Conservation (phyloP, 2,797 vertebrate species). For the Nannoperca australis region DNA sequence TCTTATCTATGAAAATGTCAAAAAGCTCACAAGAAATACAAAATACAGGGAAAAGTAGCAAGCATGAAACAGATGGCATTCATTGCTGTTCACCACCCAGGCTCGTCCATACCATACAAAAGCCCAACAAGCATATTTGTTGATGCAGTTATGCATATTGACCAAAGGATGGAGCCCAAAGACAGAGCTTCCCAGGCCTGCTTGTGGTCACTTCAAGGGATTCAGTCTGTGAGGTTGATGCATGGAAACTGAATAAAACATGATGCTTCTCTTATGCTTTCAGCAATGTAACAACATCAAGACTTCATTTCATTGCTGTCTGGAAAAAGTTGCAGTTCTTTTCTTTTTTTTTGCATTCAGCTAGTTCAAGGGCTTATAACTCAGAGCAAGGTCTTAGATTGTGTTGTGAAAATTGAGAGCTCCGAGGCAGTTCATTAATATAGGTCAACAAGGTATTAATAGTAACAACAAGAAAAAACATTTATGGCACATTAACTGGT, state of each 20-base stretch:
- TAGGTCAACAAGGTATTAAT: slow-evolving; percentile 57
- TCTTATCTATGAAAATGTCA: slow-evolving; percentile 22
- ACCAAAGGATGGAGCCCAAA: slow-evolving; percentile 84
- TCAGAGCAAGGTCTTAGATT: slow-evolving; percentile 38
- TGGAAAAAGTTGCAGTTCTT: slow-evolving; percentile 45
- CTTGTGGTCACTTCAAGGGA: slow-evolving; percentile 59
- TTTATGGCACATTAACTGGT: slow-evolving; percentile 28
- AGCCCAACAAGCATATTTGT: slow-evolving; percentile 23
- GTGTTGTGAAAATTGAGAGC: slow-evolving; percentile 48
- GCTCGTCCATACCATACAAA: neutral
- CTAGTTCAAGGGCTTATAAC: slow-evolving; percentile 45
- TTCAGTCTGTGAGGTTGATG: slow-evolving; percentile 52
- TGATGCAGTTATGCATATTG: slow-evolving; percentile 74
- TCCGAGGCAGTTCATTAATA: slow-evolving; percentile 47
- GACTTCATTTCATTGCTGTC: slow-evolving; percentile 58
- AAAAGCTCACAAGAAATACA: slow-evolving; percentile 25
- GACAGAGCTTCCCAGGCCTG: slow-evolving; percentile 55
- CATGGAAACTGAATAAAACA: slow-evolving; percentile 71
- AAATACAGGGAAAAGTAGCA: slow-evolving; percentile 7
- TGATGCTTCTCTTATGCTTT: slow-evolving; percentile 61
- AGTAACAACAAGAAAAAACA: slow-evolving; percentile 41
- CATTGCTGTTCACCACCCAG: slow-evolving; percentile 27
- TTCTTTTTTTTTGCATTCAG: slow-evolving; percentile 34
- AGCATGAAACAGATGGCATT: slow-evolving; percentile 39
- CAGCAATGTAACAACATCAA: slow-evolving; percentile 67